Evolutionary conservation across 1,140 invertebrate species (phyloP).

Genomic region (Drosophila mauritiana): DNA sequence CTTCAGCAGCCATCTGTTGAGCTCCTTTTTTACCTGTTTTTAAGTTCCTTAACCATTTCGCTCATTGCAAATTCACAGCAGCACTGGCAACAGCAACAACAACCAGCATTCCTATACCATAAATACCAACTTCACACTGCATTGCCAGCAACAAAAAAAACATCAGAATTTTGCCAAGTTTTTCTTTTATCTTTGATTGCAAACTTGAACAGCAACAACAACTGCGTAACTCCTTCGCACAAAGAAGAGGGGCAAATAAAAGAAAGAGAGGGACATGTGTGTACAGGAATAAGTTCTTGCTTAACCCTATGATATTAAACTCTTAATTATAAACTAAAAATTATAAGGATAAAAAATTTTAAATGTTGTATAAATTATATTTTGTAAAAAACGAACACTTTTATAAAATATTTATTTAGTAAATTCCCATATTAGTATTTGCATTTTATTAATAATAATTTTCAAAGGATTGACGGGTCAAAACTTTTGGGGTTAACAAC

Average conservation of each 20-base stretch:
- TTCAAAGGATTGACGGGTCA: not conserved
- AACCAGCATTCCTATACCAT: constrained; percentile 76
- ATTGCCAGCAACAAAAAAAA: constrained; percentile 2
- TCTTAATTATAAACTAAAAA: too few species aligned
- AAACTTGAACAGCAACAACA: constrained; percentile 63
- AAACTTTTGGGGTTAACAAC: constrained; percentile 15
- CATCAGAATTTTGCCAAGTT: constrained; percentile 54
- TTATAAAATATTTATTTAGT: too few species aligned
- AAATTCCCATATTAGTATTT: too few species aligned
- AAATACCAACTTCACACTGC: constrained; percentile 78
- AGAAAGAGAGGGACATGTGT: not conserved
- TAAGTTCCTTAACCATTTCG: constrained; percentile 42
- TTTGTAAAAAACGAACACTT: too few species aligned
- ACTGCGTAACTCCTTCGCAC: constrained; percentile 28
- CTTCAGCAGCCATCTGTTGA: constrained; percentile 23
- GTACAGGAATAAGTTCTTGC: constrained; percentile 21
- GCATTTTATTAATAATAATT: too few species aligned
- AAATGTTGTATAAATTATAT: too few species aligned
- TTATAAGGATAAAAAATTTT: too few species aligned
- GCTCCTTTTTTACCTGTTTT: constrained; percentile 13
- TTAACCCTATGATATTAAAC: constrained; percentile 20
- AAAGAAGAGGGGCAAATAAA: not conserved
- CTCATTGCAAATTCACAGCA: constrained; percentile 70
- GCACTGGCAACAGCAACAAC: constrained; percentile 21
- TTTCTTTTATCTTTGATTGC: constrained; percentile 79